These are phyloP conservation scores for Hoplodrina blanda DNA, from an alignment of 2,888 invertebrate genomes.

Conservation along the genomic window DNA sequence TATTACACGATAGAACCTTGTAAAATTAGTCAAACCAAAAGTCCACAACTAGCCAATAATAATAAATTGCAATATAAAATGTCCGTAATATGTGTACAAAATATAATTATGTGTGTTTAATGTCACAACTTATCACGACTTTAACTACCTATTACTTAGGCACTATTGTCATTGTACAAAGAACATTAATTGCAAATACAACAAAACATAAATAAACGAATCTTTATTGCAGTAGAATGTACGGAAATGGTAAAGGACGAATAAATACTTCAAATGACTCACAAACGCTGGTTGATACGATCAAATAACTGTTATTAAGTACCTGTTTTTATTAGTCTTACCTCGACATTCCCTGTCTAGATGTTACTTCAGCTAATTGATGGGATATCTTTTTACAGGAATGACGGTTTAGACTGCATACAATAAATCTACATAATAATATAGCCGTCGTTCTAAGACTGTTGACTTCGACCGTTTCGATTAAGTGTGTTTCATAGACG, in stretches of 20 bases:
- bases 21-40: neutral
- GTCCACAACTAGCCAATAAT: conserved; percentile 9
- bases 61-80: neutral
- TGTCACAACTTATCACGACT: conserved; percentile 7
- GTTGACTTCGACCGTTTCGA: neutral
- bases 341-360: conserved; percentile 47
- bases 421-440: neutral
- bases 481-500: neutral
- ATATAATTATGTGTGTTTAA: conserved; percentile 4
- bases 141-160: conserved; percentile 21
- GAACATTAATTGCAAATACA: conserved; percentile 45
- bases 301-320: conserved; percentile 68
- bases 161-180: conserved; percentile 36
- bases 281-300: conserved; percentile 67
- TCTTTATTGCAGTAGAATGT: conserved; percentile 63
- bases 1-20: neutral
- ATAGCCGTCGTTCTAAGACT: too few species aligned
- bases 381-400: conserved; percentile 5
- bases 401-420: neutral
- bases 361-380: conserved; percentile 30
- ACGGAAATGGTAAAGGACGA: conserved; percentile 68
- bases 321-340: conserved; percentile 56
- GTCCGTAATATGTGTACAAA: neutral
- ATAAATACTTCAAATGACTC: conserved; percentile 64
- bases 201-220: conserved; percentile 57